Conservation (phyloP, 1,140 invertebrate species). For the Hyles vespertilio region DNA sequence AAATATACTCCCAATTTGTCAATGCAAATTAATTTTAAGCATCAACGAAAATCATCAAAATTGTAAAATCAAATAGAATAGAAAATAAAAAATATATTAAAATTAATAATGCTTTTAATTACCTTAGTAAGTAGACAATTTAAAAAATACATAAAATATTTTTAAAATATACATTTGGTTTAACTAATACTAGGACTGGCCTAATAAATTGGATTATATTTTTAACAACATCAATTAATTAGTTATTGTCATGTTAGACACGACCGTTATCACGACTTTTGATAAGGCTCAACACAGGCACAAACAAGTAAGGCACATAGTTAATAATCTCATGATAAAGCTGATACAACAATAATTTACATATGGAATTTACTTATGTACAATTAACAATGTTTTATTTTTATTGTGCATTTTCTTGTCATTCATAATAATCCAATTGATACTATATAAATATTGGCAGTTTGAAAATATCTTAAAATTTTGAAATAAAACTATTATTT, state of each 20-base stretch:
- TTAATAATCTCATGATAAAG: background rate
- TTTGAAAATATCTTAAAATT: too few species aligned
- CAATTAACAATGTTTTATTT: too few species aligned
- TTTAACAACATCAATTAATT: background rate
- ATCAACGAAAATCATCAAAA: background rate
- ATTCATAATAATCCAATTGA: too few species aligned
- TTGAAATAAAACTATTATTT: too few species aligned
- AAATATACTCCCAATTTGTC: slow-evolving; percentile 41
- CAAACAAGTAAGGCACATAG: background rate
- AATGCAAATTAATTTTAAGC: slow-evolving; percentile 20
- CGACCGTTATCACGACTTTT: background rate
- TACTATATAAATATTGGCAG: too few species aligned
- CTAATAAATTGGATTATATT: background rate
- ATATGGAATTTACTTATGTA: background rate
- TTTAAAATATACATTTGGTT: slow-evolving; percentile 3
- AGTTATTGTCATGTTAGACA: slow-evolving; percentile 22
- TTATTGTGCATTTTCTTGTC: too few species aligned
- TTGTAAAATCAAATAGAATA: background rate
- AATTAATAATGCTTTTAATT: slow-evolving; percentile 1
- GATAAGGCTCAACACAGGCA: too few species aligned
- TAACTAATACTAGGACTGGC: background rate
- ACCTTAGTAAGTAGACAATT: background rate
- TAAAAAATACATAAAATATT: background rate
- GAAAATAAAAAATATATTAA: background rate
- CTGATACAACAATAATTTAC: too few species aligned